phyloP scores from a whole-genome alignment of 2,797 vertebrate species.

The Podarcis siculus region DNA sequence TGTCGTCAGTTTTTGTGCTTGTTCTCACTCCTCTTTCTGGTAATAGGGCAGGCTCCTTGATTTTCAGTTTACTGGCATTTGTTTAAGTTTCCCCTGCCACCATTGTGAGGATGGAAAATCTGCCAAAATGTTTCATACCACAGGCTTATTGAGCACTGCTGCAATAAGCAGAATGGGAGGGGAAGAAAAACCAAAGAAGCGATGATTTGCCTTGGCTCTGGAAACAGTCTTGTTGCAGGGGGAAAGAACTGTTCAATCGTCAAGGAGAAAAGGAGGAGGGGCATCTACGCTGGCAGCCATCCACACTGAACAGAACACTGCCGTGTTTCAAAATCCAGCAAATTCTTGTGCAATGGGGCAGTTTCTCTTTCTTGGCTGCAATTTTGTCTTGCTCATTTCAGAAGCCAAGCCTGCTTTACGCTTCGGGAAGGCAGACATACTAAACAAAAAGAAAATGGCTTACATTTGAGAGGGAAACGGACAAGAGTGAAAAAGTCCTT shows the following conservation, averaged over 20 bases:
- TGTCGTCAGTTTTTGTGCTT: neutral
- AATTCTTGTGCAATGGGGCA: neutral
- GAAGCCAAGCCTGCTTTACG: neutral
- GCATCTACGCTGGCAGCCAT: neutral
- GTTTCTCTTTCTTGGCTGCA: neutral
- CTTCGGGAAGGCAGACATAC: neutral
- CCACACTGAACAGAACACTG: neutral
- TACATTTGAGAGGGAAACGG: neutral
- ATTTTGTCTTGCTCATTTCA: neutral
- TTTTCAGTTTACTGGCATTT: neutral
- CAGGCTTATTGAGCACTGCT: constrained; percentile 1
- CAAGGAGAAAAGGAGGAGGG: neutral
- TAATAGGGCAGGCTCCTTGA: neutral
- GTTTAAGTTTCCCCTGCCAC: neutral
- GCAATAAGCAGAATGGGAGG: neutral
- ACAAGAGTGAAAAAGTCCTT: neutral
- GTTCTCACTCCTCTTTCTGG: neutral
- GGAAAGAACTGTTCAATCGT: neutral
- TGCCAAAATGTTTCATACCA: constrained; percentile 21
- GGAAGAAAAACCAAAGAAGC: neutral
- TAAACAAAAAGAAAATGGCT: neutral
- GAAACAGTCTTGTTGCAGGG: neutral
- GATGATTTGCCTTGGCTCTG: neutral
- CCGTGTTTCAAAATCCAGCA: neutral
- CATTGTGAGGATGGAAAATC: neutral